Percentiles rank a stretch among this genome's conserved stretches.
Conservation (phyloP, 2,888 invertebrate species). For the Caenorhabditis drosophilae region DNA sequence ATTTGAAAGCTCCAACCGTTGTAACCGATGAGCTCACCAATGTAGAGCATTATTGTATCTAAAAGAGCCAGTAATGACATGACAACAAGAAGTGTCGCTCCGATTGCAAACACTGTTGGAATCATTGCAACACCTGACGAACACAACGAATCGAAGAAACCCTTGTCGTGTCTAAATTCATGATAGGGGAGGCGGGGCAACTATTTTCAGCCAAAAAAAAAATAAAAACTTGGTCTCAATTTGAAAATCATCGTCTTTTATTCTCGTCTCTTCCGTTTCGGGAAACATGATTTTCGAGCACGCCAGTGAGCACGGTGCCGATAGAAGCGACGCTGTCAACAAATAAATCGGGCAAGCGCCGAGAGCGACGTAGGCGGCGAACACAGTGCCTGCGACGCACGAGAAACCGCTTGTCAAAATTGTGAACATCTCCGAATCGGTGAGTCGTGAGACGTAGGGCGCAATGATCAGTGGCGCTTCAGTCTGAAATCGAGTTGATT, state of each 20-base stretch:
- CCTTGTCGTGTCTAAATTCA: slow-evolving; percentile 3
- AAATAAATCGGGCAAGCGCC: slow-evolving; percentile 70
- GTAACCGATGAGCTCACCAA: slow-evolving; percentile 80
- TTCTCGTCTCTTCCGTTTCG: slow-evolving; percentile 82
- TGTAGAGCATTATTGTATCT: slow-evolving; percentile 82
- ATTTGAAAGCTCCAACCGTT: slow-evolving; percentile 73
- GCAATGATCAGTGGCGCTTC: slow-evolving; percentile 88
- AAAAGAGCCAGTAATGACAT: slow-evolving; percentile 85
- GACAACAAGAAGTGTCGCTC: slow-evolving; percentile 89
- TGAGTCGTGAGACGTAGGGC: slow-evolving; percentile 84
- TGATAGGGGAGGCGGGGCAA: no score
- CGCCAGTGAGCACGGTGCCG: slow-evolving; percentile 89
- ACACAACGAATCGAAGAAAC: slow-evolving; percentile 26
- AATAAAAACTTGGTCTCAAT: slow-evolving; percentile 49
- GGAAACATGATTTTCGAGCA: slow-evolving; percentile 89
- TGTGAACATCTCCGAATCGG: slow-evolving; percentile 88
- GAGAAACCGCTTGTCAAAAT: slow-evolving; percentile 93
- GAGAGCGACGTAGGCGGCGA: slow-evolving; percentile 84
- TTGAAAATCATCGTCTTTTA: slow-evolving; percentile 78
- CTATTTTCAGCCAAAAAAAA: neutral
- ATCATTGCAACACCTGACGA: slow-evolving; percentile 70
- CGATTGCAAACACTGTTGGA: slow-evolving; percentile 82
- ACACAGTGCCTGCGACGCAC: slow-evolving; percentile 86
- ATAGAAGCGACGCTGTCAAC: slow-evolving; percentile 92
- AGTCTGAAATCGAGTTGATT: slow-evolving; percentile 50